Evolutionary conservation across 2,113 vertebrate genomes (phyloP).

Genomic region (Ameiurus melas): DNA sequence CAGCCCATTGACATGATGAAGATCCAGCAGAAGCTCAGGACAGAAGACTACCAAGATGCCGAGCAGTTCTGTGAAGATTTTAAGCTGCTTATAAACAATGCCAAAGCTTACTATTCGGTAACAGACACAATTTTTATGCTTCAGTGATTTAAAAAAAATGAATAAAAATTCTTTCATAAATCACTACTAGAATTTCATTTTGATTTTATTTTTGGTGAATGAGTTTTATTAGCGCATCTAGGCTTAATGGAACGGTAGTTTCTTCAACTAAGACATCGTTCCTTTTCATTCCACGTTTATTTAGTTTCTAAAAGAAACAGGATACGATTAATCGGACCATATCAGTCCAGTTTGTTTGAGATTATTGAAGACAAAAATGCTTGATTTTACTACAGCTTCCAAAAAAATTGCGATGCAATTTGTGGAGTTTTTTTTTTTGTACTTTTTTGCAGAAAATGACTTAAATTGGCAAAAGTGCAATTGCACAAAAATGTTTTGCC

Average conservation of each 20-base stretch:
- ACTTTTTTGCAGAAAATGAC: too few species aligned
- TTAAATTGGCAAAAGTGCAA: too few species aligned
- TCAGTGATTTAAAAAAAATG: too few species aligned
- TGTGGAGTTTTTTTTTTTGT: too few species aligned
- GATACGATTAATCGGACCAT: background rate
- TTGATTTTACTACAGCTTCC: too few species aligned
- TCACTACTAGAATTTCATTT: background rate
- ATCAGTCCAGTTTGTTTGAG: too few species aligned
- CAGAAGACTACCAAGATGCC: constrained; percentile 94
- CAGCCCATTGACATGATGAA: constrained; percentile 98
- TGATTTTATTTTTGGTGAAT: background rate
- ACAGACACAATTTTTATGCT: background rate
- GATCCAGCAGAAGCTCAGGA: constrained; percentile 95
- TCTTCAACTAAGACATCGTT: background rate
- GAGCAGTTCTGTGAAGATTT: constrained; percentile 92
- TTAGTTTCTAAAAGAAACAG: background rate
- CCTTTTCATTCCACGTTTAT: background rate
- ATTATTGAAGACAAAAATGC: too few species aligned
- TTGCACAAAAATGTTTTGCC: too few species aligned
- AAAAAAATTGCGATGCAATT: too few species aligned
- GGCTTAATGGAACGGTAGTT: background rate
- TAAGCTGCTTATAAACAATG: constrained; percentile 95
- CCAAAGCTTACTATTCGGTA: constrained; percentile 96
- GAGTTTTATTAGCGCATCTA: background rate
- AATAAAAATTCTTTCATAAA: background rate